Percentiles rank a stretch among this genome's conserved stretches.
Conservation (phyloP, 1,140 invertebrate genomes). For the Hylaeus anthracinus region DNA sequence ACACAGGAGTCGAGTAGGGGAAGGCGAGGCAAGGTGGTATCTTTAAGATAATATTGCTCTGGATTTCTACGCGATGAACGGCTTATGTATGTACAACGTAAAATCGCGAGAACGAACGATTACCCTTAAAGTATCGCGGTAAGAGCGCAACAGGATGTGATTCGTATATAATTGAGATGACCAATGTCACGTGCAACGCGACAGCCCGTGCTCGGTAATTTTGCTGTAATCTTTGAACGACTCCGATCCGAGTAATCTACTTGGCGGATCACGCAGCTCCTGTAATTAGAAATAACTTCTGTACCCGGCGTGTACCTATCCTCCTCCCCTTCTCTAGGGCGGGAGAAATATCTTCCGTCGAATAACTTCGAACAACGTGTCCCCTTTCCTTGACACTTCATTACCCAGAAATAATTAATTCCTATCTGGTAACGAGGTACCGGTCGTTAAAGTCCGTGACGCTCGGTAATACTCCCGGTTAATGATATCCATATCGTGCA, state of each 20-base stretch:
- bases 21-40: no score
- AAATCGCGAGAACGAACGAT: background rate
- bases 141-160: background rate
- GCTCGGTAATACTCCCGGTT: constrained; percentile 60
- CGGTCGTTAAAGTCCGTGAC: constrained; percentile 64
- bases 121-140: background rate
- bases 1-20: no score
- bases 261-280: constrained; percentile 17
- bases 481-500: constrained; percentile 61
- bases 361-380: constrained; percentile 61
- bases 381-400: constrained; percentile 62
- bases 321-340: background rate
- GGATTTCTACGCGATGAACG: no score
- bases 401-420: constrained; percentile 67
- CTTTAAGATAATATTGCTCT: no score
- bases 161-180: constrained; percentile 13
- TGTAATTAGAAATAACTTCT: constrained; percentile 54
- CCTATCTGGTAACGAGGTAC: constrained; percentile 60
- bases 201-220: constrained; percentile 11
- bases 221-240: constrained; percentile 6
- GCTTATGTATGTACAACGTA: no score
- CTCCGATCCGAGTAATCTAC: constrained; percentile 31
- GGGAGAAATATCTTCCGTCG: constrained; percentile 58
- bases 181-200: constrained; percentile 18
- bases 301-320: constrained; percentile 22